Base-by-base conservation (phyloP, 1,140 invertebrate species). In the Cydia strobilella region DNA sequence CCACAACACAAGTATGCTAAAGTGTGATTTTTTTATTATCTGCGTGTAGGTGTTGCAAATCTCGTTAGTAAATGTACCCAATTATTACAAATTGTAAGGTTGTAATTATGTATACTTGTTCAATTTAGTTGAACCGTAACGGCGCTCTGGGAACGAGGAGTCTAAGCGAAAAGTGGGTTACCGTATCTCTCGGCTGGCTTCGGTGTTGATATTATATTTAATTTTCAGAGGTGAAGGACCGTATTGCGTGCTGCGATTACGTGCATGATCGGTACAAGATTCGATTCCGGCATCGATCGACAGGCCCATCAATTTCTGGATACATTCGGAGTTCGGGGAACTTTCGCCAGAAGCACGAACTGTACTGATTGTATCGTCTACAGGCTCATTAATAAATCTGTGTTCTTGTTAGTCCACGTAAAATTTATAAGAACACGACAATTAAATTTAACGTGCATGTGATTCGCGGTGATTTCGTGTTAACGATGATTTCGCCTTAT, bases 331-430 rank as follows among this genome's bases (percentile, higher is more conserved):
- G 75, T 86, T 86, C 83, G 84, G 81, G 81, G 84, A 90, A 92
- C 86, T 92, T 89, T 90, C 88, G 84, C 88, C 83, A 82, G 84
- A 81, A 86, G 84, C 86, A 89, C 82, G 82, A 84, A 84, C 76
- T 72, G 74, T 83, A 84, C 82, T 83, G 88, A 90, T 89, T 80
- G 79, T 81, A 85, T 89, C 84, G 77, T 73, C 73, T 75, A 80
- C 80, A 76, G 78, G 77, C 80, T 81, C 79, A 83, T 87, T 90
- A 88, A 88, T 87, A 63, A 73, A 25, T 27, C 20, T 48, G 45
- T 20, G 2, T 72, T 72, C 35, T 18, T 69, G 65, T 10, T 6
- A 15, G 13, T 66, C 63, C 25, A 63, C 62, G 35, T 39, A 10
- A 39, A 39, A 39, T 31, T 4, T 31, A 31, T 6, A 31, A 31